Base-by-base conservation (phyloP, 2,113 vertebrate genomes). In the Telmatochromis sp. region DNA sequence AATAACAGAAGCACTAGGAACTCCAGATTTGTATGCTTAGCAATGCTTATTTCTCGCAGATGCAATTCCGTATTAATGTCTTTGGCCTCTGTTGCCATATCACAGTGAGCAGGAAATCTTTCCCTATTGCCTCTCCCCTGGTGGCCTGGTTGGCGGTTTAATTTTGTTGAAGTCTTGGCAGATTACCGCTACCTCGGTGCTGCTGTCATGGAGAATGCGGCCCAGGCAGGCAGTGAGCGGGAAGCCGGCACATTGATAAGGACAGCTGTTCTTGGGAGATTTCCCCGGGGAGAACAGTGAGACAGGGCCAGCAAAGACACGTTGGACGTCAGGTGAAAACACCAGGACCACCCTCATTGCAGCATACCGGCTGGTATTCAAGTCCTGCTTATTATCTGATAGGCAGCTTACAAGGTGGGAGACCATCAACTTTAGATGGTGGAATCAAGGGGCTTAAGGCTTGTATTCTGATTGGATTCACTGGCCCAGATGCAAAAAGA, bases 181-280 rank as follows among this genome's bases (percentile, higher is more conserved):
- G 87, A 91, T 97, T 97, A 96, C 63, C 3, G 35, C 75, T 94
- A 93, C 94, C 95, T 95, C 93, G 55, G 91, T 35, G 88, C 93
- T 71, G 89, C 96, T 97, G 95, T 96, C 95, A 96, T 96, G 95
- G 90, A 94, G 95, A 92, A 93, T 78, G 88, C 58, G 45, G 91
- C 91, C 81, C 92, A 87, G 94, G 91, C 91, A 93, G 90, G 89
- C 87, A 92, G 96, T 33, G 87, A 94, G 85, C 78, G 45, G 92
- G 93, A 93, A 96, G 96, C 89, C 86, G 55, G 92, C 94, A 86
- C 95, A 94, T 91, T 94, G 96, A 97, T 97, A 97, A 96, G 95
- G 94, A 95, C 93, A 95, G 93, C 90, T 96, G 94, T 71, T 92
- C 94, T 93, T 87, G 79, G 87, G 94, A 97, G 97, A 97, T 97